phyloP scores from a whole-genome alignment of 1,140 invertebrate genomes.

The Halictus rubicundus region DNA sequence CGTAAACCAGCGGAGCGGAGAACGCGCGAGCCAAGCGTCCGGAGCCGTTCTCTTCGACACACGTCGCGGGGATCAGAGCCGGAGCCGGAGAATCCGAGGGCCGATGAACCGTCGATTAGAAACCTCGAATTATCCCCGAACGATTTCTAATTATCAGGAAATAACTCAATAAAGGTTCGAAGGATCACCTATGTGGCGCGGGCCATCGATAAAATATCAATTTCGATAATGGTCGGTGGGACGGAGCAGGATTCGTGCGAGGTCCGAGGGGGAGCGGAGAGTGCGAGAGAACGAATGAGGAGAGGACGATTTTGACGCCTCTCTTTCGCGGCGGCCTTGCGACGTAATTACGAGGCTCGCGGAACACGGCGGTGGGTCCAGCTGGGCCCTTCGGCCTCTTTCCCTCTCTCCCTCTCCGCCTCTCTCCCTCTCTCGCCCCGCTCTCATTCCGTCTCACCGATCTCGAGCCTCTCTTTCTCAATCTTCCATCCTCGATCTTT shows the following conservation, averaged over 20 bases:
- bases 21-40: too few relatives aligned
- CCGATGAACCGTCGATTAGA: slow-evolving; percentile 47
- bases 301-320: slow-evolving; percentile 73
- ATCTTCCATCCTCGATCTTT: slow-evolving; percentile 30
- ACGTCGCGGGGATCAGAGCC: too few relatives aligned
- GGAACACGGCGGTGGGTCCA: slow-evolving; percentile 80
- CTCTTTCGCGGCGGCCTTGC: slow-evolving; percentile 71
- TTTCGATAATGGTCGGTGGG: slow-evolving; percentile 76
- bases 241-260: slow-evolving; percentile 55
- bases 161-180: slow-evolving; percentile 76
- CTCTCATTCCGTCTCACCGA: too few relatives aligned
- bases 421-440: neutral
- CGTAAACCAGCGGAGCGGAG: neutral
- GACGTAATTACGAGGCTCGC: slow-evolving; percentile 79
- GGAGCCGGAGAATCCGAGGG: neutral
- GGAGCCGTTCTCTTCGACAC: too few relatives aligned
- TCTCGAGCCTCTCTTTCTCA: neutral
- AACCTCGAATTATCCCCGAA: slow-evolving; percentile 73
- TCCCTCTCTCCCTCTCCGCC: slow-evolving; percentile 28
- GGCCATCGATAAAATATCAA: slow-evolving; percentile 80
- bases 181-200: slow-evolving; percentile 60
- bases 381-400: slow-evolving; percentile 35
- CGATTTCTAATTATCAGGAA: slow-evolving; percentile 77
- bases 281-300: slow-evolving; percentile 32
- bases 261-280: neutral